Evolutionary conservation across 2,888 invertebrate species (phyloP), one percentile per base, ranked within the genome.

Genomic region (Phyto melanocephala): DNA sequence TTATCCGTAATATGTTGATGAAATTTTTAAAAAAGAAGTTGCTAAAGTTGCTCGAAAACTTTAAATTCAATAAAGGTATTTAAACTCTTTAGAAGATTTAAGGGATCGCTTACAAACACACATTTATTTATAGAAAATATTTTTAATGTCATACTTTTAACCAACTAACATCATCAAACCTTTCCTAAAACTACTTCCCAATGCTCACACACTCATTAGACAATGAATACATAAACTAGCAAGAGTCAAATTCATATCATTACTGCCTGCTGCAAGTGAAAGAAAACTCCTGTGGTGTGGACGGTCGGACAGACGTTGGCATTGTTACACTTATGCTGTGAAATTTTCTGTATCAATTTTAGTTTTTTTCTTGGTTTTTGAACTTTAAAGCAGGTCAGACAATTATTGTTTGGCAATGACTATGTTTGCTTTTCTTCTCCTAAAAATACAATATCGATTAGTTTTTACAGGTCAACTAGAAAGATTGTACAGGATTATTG

Each of bases 391-490:
- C 54, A 75, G 63, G 56, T 65, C 63, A 75, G 54, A 75, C 63
- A 7, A 24, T 56, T 65, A 45, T 35, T 63, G 20, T 45, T 63
- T 56, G 45, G 17, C 22, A 63, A 35, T 37, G 33, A 60, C 37
- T 45, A 45, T 42, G 28, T 42, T 54, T 42, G 52, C 13, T 63
- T 22, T 35, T 33, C 11, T 40, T n/a, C 52, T 8, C 33, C 17
- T 20, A 20, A 35, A n/a, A n/a, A n/a, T n/a, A n/a, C n/a, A 45
- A 45, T 45, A 56, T 75, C 63, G 63, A 75, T 65, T 72, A 52
- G 17, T 7, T 40, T 54, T 35, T 45, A 45, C 74, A 75, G 63
- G 54, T 75, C 45, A 75, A 35, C 74, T 65, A 50, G 63, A 75
- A 75, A 47, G 15, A 63, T 45, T 65, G 35, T 17, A 33, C 15